A percentile compares a stretch with the other conserved stretches of the same genome.
phyloP scores from a whole-genome alignment of 2,888 invertebrate genomes.

The Lithophane socia region DNA sequence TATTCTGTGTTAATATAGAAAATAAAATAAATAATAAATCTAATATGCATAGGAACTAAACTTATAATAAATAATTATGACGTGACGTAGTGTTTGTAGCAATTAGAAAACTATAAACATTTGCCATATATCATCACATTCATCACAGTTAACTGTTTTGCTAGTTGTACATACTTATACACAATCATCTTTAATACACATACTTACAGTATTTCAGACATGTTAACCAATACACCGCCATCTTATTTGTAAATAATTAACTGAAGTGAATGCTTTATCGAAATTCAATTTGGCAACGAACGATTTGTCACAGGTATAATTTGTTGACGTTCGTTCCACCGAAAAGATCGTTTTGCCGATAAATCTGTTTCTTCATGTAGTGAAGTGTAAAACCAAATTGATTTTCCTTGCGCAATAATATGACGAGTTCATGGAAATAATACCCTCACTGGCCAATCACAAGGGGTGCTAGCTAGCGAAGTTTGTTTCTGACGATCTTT shows the following conservation, averaged over 20 bases:
- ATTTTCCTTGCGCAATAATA: conserved; percentile 33
- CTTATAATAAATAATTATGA: conserved; percentile 19
- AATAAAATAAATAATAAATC: conserved; percentile 6
- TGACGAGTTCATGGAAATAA: conserved; percentile 16
- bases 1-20: not conserved
- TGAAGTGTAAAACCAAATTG: conserved; percentile 38
- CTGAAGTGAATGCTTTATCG: conserved; percentile 35
- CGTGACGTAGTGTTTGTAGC: conserved; percentile 40
- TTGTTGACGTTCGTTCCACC: conserved; percentile 38
- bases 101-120: conserved; percentile 38
- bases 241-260: conserved; percentile 52
- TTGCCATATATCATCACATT: not conserved
- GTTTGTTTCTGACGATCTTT: conserved; percentile 33
- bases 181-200: conserved; percentile 19
- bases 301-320: conserved; percentile 53
- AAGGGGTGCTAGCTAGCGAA: conserved; percentile 7
- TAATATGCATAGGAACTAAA: conserved; percentile 10
- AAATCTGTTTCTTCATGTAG: conserved; percentile 35
- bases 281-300: conserved; percentile 49
- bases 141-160: conserved; percentile 1
- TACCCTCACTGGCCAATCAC: conserved; percentile 12
- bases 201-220: conserved; percentile 7
- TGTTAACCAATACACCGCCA: conserved; percentile 25
- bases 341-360: conserved; percentile 45
- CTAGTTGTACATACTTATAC: conserved; percentile 28